A percentile compares a stretch with the other conserved stretches of the same genome.
Evolutionary conservation across 2,888 invertebrate genomes (phyloP).

Genomic region (Alviniconcha strummeri): DNA sequence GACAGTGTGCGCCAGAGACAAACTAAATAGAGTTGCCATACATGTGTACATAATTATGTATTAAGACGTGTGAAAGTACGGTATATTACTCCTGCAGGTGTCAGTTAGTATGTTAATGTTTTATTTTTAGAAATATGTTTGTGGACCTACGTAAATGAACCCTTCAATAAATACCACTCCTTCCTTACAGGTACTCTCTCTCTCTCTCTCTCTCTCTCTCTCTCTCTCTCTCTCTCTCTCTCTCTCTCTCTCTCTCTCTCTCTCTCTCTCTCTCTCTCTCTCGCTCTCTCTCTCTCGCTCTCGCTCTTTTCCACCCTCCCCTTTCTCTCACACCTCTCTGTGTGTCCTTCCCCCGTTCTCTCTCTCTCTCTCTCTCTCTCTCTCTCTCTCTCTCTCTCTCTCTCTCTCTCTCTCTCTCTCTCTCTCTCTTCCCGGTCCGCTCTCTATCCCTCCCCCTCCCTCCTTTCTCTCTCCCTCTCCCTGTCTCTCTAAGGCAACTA

Average conservation of each 20-base stretch:
- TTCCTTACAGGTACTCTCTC: too few species aligned
- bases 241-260: background rate
- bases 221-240: too few species aligned
- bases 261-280: background rate
- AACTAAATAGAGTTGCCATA: too few species aligned
- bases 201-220: too few species aligned
- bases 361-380: background rate
- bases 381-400: conserved; percentile 11
- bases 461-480: background rate
- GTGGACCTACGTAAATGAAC: too few species aligned
- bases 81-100: too few species aligned
- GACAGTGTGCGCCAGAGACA: too few species aligned
- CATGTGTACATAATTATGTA: too few species aligned
- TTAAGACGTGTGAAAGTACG: too few species aligned
- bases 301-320: background rate
- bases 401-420: conserved; percentile 23
- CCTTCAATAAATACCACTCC: too few species aligned
- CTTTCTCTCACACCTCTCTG: background rate
- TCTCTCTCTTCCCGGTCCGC: background rate
- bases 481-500: background rate
- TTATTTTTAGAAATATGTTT: too few species aligned
- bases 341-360: background rate
- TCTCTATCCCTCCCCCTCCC: background rate
- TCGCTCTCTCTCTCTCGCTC: background rate
- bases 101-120: too few species aligned